Conservation (phyloP, 2,797 vertebrate species). For the Dryobates pubescens region DNA sequence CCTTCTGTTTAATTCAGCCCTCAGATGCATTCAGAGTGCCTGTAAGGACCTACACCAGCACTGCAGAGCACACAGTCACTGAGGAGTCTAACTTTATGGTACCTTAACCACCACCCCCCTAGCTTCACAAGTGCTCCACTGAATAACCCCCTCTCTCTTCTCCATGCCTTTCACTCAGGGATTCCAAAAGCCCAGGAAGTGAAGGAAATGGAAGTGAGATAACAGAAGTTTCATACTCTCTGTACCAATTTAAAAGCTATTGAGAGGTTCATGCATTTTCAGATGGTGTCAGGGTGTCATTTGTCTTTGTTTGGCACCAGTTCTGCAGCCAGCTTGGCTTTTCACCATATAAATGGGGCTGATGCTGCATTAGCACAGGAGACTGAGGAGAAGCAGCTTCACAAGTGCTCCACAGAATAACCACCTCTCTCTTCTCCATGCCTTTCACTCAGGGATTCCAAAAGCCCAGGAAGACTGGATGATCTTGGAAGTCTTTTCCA, state of each 20-base stretch:
- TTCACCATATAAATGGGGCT: conserved; percentile 8
- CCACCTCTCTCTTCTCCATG: background rate
- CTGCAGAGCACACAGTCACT: background rate
- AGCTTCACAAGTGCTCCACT: background rate
- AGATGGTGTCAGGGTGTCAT: background rate
- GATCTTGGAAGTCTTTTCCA: too few species aligned
- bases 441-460: background rate
- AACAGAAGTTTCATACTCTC: background rate
- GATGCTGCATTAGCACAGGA: background rate
- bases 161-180: background rate
- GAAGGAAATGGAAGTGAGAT: background rate
- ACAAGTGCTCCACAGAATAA: background rate
- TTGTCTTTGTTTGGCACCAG: conserved; percentile 30
- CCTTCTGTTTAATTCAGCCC: background rate
- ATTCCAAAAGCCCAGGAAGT: background rate
- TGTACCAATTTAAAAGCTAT: conserved; percentile 15
- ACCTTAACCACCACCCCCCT: background rate
- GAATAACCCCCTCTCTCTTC: background rate
- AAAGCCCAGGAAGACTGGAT: background rate
- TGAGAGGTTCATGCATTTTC: conserved; percentile 35
- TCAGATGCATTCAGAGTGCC: background rate
- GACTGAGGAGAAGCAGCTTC: background rate
- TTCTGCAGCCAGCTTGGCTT: background rate
- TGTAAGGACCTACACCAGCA: background rate
- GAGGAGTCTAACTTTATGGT: background rate